A percentile compares a stretch with the other conserved stretches of the same genome.
Conservation (phyloP, 2,113 vertebrate genomes). For the Petromus typicus region DNA sequence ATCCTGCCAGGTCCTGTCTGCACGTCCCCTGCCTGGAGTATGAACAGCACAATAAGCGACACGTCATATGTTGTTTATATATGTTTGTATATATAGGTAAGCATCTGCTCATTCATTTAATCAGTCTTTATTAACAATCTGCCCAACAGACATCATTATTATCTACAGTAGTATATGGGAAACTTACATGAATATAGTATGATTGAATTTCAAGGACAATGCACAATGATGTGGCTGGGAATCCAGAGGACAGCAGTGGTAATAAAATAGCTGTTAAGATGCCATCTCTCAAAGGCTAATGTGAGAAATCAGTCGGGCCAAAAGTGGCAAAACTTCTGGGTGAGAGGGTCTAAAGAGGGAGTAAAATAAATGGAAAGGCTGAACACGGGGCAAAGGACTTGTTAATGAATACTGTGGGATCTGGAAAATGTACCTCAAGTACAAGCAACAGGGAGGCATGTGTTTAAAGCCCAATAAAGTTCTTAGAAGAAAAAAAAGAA, state of each 20-base stretch:
- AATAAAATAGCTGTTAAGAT: not conserved
- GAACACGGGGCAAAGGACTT: not conserved
- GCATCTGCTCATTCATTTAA: not conserved
- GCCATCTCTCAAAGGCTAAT: too few relatives aligned
- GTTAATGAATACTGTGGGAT: not conserved
- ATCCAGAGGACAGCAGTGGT: not conserved
- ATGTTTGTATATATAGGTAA: not conserved
- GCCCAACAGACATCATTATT: not conserved
- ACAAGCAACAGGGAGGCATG: not conserved
- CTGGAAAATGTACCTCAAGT: not conserved
- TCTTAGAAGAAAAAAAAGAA: too few relatives aligned
- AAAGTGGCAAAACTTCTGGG: not conserved
- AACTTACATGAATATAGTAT: not conserved
- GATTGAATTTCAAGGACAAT: not conserved
- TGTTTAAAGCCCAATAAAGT: not conserved
- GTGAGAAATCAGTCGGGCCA: not conserved
- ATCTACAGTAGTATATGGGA: not conserved
- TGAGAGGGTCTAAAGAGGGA: not conserved
- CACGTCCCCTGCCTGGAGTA: not conserved
- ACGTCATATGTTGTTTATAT: not conserved
- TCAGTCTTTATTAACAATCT: not conserved
- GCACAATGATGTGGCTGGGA: too few relatives aligned
- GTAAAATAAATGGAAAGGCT: not conserved
- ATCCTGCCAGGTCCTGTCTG: not conserved
- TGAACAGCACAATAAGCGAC: not conserved